Evolutionary conservation across 1,140 invertebrate species (phyloP).

Genomic region (Planococcus citri): DNA sequence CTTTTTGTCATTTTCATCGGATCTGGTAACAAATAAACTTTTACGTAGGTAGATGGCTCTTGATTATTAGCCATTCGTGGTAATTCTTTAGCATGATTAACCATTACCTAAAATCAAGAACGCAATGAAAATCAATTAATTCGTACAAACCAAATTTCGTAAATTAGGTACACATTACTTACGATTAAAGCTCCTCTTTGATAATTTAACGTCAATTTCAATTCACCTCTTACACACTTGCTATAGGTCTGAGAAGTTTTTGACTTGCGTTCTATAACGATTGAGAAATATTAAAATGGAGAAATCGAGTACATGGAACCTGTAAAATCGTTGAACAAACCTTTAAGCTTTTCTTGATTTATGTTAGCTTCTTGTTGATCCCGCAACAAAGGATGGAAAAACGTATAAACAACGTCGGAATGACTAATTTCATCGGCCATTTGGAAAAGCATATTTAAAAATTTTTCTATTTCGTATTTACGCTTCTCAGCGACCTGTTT

Average conservation of each 20-base stretch:
- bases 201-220: conserved; percentile 75
- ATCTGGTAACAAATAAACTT: conserved; percentile 83
- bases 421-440: conserved; percentile 87
- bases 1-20: conserved; percentile 80
- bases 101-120: conserved; percentile 63
- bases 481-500: conserved; percentile 87
- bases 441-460: conserved; percentile 71
- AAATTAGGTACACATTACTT: conserved; percentile 20
- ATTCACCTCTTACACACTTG: conserved; percentile 40
- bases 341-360: conserved; percentile 37
- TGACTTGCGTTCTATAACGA: not conserved
- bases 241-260: not conserved
- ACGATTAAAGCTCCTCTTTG: conserved; percentile 56
- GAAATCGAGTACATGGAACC: not conserved
- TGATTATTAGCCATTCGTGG: conserved; percentile 55
- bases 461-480: conserved; percentile 70
- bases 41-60: conserved; percentile 83
- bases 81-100: conserved; percentile 76
- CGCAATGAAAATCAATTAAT: not conserved
- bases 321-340: conserved; percentile 27
- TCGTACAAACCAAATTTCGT: not conserved
- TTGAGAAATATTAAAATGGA: not conserved
- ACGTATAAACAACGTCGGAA: conserved; percentile 92
- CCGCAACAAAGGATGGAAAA: conserved; percentile 87
- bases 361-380: conserved; percentile 74